These are phyloP conservation scores for Xiphias gladius DNA, from an alignment of 2,113 vertebrate species.

Conservation along the genomic window DNA sequence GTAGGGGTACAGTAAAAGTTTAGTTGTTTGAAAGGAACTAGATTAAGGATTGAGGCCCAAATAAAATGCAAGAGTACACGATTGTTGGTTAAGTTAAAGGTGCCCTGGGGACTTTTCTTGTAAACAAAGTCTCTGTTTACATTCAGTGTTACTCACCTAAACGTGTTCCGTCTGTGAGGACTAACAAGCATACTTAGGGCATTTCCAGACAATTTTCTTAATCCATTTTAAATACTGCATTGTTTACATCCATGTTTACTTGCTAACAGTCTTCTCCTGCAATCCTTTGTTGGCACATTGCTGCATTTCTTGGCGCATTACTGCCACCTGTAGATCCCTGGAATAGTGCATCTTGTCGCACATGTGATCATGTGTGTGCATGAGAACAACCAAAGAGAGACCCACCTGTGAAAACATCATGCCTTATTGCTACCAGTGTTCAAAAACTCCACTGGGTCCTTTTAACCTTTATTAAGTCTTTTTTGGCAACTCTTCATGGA, in stretches of 20 bases:
- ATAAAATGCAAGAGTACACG: too few species aligned
- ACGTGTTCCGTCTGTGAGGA: too few species aligned
- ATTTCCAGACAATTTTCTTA: too few species aligned
- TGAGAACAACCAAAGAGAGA: neutral
- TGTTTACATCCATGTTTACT: neutral
- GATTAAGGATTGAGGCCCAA: too few species aligned
- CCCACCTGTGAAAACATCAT: conserved; percentile 26
- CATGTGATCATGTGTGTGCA: neutral
- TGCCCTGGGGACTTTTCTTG: too few species aligned
- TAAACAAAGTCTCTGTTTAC: too few species aligned
- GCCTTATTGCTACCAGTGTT: neutral
- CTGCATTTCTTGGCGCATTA: neutral
- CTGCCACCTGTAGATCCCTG: neutral
- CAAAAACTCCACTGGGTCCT: neutral
- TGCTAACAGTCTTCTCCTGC: neutral
- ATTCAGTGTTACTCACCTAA: too few species aligned
- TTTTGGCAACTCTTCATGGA: conserved; percentile 4
- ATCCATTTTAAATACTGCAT: neutral
- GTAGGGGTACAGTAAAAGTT: too few species aligned
- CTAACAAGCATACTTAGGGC: too few species aligned
- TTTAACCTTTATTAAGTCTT: neutral
- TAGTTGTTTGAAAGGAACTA: too few species aligned
- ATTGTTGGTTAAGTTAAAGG: too few species aligned
- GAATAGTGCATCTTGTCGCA: neutral
- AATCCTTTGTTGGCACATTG: neutral